These are phyloP conservation scores for Morone chrysops DNA, from an alignment of 2,113 vertebrate genomes.

Conservation along the genomic window DNA sequence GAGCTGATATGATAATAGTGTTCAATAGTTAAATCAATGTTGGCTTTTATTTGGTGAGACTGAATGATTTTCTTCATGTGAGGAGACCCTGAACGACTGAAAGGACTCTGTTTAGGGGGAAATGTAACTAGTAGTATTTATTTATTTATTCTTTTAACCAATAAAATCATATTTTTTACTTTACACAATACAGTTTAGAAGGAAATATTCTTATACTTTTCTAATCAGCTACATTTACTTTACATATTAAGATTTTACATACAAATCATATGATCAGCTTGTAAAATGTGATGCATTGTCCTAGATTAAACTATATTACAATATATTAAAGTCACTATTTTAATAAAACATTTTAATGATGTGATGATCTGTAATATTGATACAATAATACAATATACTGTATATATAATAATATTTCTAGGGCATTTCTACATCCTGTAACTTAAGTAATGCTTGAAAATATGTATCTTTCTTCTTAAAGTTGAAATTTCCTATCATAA, in stretches of 20 bases:
- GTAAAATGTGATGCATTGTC: background rate
- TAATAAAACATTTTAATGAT: background rate
- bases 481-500: background rate
- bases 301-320: background rate
- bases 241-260: background rate
- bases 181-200: background rate
- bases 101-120: background rate
- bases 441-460: background rate
- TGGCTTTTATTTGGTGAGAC: background rate
- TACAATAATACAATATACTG: too few relatives aligned
- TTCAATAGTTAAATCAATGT: background rate
- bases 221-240: background rate
- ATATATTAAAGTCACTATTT: background rate
- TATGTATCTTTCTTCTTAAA: background rate
- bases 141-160: background rate
- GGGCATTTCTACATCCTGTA: background rate
- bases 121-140: background rate
- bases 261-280: background rate
- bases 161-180: too few relatives aligned
- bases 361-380: background rate
- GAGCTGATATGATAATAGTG: background rate
- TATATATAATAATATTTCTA: too few relatives aligned
- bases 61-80: constrained; percentile 1
- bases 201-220: background rate
- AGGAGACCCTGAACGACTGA: background rate